phyloP scores from a whole-genome alignment of 2,888 invertebrate genomes.

The Cryptocephalus moraei region DNA sequence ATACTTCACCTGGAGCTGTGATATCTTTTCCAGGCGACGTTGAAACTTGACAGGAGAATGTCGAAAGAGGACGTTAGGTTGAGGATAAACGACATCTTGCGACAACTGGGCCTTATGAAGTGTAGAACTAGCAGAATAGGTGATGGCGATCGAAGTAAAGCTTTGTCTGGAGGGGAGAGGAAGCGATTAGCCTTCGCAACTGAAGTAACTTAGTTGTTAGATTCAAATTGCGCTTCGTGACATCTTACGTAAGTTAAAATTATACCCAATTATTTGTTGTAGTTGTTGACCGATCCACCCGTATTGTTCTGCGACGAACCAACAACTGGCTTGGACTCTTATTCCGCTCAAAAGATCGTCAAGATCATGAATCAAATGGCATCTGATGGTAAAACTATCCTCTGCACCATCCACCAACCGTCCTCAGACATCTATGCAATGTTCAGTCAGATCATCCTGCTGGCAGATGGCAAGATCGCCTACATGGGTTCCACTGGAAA shows the following conservation, averaged over 20 bases:
- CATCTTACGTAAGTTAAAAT: too few relatives aligned
- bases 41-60: constrained; percentile 66
- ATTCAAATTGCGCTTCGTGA: too few relatives aligned
- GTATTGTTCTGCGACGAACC: constrained; percentile 94
- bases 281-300: constrained; percentile 82
- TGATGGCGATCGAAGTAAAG: constrained; percentile 59
- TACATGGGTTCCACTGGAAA: constrained; percentile 63
- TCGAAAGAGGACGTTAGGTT: constrained; percentile 48
- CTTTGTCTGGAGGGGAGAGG: constrained; percentile 88
- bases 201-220: constrained; percentile 59
- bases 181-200: constrained; percentile 89
- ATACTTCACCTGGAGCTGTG: neutral
- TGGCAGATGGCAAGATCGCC: constrained; percentile 82
- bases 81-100: constrained; percentile 59
- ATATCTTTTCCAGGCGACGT: constrained; percentile 50
- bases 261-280: too few relatives aligned
- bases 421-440: constrained; percentile 76
- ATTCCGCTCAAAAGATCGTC: constrained; percentile 79
- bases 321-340: constrained; percentile 88
- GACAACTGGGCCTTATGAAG: constrained; percentile 59
- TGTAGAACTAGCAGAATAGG: constrained; percentile 73
- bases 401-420: constrained; percentile 93
- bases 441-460: constrained; percentile 68
- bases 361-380: constrained; percentile 59
- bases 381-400: constrained; percentile 69